These are phyloP conservation scores for Rhodinocichla rosea DNA, from an alignment of 2,113 vertebrate species.

Conservation along the genomic window DNA sequence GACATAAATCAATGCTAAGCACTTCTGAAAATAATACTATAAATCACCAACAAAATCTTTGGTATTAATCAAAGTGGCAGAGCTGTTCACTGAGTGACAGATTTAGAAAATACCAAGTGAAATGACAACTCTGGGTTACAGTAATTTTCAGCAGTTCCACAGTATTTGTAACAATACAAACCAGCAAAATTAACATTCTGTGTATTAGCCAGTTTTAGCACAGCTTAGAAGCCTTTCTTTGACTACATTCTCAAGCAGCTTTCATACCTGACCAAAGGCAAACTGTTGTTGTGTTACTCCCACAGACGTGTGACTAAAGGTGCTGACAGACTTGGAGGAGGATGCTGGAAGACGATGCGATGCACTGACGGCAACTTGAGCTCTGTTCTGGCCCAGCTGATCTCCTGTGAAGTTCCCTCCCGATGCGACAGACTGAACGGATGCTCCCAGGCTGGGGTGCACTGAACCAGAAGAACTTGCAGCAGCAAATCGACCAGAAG, in stretches of 20 bases:
- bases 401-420: conserved; percentile 74
- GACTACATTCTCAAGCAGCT: neutral
- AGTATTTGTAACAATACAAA: neutral
- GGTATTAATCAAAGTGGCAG: neutral
- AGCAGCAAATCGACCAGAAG: conserved; percentile 79
- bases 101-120: neutral
- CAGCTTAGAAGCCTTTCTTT: neutral
- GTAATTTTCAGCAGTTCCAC: neutral
- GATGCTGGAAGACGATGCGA: conserved; percentile 88
- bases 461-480: conserved; percentile 79
- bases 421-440: conserved; percentile 65
- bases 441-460: conserved; percentile 69
- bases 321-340: conserved; percentile 77
- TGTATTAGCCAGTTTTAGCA: neutral
- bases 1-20: neutral
- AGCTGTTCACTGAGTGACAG: neutral
- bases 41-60: neutral
- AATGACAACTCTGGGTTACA: neutral
- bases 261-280: conserved; percentile 75
- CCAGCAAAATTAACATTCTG: neutral
- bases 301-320: conserved; percentile 68
- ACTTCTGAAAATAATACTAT: neutral
- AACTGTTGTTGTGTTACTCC: conserved; percentile 70
- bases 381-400: conserved; percentile 73
- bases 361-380: conserved; percentile 73